These are phyloP conservation scores for Anthophora plumipes DNA, from an alignment of 2,888 invertebrate genomes.

Conservation along the genomic window DNA sequence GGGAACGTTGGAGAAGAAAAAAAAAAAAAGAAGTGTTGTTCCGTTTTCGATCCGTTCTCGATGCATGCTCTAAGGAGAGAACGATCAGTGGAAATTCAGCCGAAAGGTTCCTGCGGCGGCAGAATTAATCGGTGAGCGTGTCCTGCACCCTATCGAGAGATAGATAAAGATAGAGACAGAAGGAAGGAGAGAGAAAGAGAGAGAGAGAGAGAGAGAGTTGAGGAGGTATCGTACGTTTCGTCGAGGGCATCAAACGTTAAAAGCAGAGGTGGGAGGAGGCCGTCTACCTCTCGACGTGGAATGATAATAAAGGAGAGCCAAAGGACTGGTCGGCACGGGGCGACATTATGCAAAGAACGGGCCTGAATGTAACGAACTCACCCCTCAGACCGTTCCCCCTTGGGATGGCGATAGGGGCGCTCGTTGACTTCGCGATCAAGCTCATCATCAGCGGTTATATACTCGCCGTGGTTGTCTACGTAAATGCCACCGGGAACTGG, in stretches of 20 bases:
- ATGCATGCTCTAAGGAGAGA: constrained; percentile 18
- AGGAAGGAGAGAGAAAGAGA: neutral
- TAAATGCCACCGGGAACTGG: constrained; percentile 80
- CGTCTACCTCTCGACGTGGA: constrained; percentile 70
- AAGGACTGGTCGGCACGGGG: constrained; percentile 67
- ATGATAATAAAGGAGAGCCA: constrained; percentile 76
- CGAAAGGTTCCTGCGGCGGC: constrained; percentile 17
- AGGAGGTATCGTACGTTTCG: constrained; percentile 23
- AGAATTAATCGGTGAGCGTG: constrained; percentile 53
- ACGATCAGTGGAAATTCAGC: neutral
- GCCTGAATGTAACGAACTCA: constrained; percentile 65
- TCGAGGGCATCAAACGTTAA: constrained; percentile 53
- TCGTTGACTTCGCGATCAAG: constrained; percentile 76
- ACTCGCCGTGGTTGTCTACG: constrained; percentile 76
- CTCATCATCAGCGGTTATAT: constrained; percentile 78
- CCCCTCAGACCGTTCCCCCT: constrained; percentile 62
- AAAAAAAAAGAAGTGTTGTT: neutral
- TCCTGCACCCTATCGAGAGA: constrained; percentile 38
- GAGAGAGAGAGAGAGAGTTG: neutral
- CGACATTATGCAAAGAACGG: constrained; percentile 73
- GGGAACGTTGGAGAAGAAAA: neutral
- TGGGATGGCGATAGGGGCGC: constrained; percentile 80
- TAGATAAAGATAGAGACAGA: neutral
- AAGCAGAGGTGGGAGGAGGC: constrained; percentile 52
- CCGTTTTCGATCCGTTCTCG: neutral